Evolutionary conservation across 2,797 vertebrate genomes (phyloP).

Genomic region (Amblyopsis hoosieri): DNA sequence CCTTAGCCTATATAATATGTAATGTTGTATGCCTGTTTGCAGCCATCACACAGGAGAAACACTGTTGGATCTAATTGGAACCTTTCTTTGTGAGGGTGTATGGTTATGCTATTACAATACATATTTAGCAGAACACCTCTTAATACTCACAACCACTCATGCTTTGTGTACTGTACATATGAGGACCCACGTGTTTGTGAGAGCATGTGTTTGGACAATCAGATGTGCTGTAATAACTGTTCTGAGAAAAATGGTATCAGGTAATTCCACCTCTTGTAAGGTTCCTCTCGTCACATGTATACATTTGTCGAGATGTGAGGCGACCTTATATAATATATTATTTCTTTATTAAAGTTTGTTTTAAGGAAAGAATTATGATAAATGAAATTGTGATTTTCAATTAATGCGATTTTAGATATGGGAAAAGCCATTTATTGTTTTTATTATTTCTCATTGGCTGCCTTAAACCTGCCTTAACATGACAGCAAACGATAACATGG

Average conservation of each 20-base stretch:
- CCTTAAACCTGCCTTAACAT: no score
- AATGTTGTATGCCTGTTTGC: no score
- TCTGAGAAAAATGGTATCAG: constrained; percentile 2
- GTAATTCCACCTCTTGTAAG: constrained; percentile 1
- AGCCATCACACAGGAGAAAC: no score
- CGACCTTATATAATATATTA: background rate
- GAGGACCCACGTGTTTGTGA: background rate
- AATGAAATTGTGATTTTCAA: no score
- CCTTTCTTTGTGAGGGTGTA: no score
- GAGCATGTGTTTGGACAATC: background rate
- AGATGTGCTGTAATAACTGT: background rate
- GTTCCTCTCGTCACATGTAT: background rate
- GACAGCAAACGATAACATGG: no score
- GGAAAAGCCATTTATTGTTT: no score
- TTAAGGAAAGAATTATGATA: no score
- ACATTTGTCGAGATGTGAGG: background rate
- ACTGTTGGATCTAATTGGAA: no score
- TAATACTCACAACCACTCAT: background rate
- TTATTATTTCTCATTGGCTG: no score
- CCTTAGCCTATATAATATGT: no score
- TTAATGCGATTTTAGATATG: no score
- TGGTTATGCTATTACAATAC: background rate
- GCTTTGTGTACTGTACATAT: background rate
- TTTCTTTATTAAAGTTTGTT: background rate
- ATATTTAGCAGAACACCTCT: background rate